Evolutionary conservation across 2,888 invertebrate genomes (phyloP), one percentile per base, ranked within the genome.

Genomic region (Cacoxenus indagator): DNA sequence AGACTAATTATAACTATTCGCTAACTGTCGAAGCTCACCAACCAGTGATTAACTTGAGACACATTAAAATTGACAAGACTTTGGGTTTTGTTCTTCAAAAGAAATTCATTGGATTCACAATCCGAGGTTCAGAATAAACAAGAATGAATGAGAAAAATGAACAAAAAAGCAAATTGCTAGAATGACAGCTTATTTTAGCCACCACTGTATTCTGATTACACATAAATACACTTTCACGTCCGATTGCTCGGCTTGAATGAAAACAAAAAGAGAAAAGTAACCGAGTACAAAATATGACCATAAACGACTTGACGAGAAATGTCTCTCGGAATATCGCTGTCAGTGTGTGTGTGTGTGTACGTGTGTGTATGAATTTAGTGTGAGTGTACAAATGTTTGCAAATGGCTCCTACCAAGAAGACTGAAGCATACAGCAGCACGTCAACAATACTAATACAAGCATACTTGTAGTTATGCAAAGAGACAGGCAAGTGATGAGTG

Each of bases 251-350:
- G 65, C 67, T 69, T 67, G n/a, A 65, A 59, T 67, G 45, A 62
- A 62, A 62, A 57, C 1, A 57, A 59, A 27, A 59, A 59, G 19
- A 55, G 61, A 45, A 22, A 19, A 48, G 19, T 64, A 62, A 46
- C 67, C 65, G 65, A 67, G 67, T 66, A 65, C 62, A 54, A 67
- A 67, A 69, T 71, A 67, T 69, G 75, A 78, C 73, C 74, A 75
- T 69, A 78, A 78, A 74, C 67, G 78, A 79, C 79, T 76, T 78
- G 76, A 65, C 31, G 64, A 68, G 67, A 71, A 57, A 68, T 76
- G 65, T 64, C 46, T 45, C 37, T 59, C 43, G 61, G 67, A 62
- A 70, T 48, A 48, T 65, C 29, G 51, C 51, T 27, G 3, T 24
- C 26, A 8, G 19, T 27, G 24, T 55, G 6, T 9, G 55, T 55